Conservation (phyloP, 1,140 invertebrate species). For the Tribolium castaneum region DNA sequence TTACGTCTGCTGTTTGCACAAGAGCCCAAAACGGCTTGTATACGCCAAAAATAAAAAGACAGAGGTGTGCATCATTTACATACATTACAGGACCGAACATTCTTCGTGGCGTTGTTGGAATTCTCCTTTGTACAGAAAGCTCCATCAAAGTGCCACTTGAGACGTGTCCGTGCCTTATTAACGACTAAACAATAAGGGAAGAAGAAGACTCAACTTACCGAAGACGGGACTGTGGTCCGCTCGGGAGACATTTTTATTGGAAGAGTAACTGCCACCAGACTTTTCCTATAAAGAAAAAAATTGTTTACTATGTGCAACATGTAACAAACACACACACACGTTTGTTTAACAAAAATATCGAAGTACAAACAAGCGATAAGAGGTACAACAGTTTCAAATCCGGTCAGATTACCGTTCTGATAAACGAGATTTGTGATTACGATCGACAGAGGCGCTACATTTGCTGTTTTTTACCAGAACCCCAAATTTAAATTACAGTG, state of each 20-base stretch:
- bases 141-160: not conserved
- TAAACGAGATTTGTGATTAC: conserved; percentile 20
- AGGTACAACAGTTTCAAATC: conserved; percentile 30
- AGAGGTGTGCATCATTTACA: conserved; percentile 32
- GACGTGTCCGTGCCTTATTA: not conserved
- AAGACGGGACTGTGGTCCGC: conserved; percentile 87
- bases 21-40: conserved; percentile 1
- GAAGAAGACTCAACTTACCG: conserved; percentile 72
- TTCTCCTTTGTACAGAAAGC: conserved; percentile 1
- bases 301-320: conserved; percentile 33
- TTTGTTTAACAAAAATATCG: conserved; percentile 42
- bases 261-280: conserved; percentile 76
- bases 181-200: not conserved
- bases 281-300: conserved; percentile 79
- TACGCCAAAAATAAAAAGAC: conserved; percentile 4
- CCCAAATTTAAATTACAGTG: not conserved
- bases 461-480: not conserved
- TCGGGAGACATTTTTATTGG: conserved; percentile 79
- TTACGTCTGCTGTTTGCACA: conserved; percentile 19
- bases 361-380: conserved; percentile 39
- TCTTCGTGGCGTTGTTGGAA: not conserved
- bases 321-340: conserved; percentile 28
- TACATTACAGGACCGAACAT: conserved; percentile 19
- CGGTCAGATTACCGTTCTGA: conserved; percentile 20
- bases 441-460: not conserved